Percentiles rank a stretch among this genome's conserved stretches.
phyloP scores from a whole-genome alignment of 2,797 vertebrate species.

The Siniperca obscura region DNA sequence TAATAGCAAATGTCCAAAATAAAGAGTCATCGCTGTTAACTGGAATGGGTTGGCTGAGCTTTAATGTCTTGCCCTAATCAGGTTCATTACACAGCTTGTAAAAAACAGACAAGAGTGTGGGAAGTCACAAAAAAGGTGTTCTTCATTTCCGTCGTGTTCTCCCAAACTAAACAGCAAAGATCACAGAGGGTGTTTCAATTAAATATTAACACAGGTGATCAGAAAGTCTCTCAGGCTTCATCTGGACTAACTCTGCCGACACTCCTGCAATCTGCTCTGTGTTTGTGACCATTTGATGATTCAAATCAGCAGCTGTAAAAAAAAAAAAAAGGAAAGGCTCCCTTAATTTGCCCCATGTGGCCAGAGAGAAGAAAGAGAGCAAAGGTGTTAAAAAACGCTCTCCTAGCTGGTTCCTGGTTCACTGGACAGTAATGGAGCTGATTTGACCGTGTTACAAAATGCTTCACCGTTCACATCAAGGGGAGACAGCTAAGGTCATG shows the following conservation, averaged over 20 bases:
- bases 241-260: constrained; percentile 77
- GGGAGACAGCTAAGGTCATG: constrained; percentile 55
- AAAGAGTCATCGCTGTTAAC: background rate
- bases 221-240: constrained; percentile 66
- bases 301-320: constrained; percentile 68
- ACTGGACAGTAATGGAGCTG: constrained; percentile 61
- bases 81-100: constrained; percentile 69
- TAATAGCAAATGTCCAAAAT: background rate
- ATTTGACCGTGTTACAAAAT: constrained; percentile 54
- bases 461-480: constrained; percentile 43
- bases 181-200: constrained; percentile 77
- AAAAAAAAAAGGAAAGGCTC: constrained; percentile 47
- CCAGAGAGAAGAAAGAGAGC: constrained; percentile 56
- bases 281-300: constrained; percentile 72
- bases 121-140: constrained; percentile 78
- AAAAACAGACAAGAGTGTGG: constrained; percentile 72
- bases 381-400: constrained; percentile 72
- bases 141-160: constrained; percentile 69
- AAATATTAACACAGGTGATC: constrained; percentile 79
- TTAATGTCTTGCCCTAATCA: constrained; percentile 47
- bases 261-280: constrained; percentile 74
- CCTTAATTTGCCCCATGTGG: constrained; percentile 78
- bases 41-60: background rate
- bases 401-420: constrained; percentile 51
- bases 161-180: constrained; percentile 72